Conservation (phyloP, 2,113 vertebrate genomes). For the Garra rufa region DNA sequence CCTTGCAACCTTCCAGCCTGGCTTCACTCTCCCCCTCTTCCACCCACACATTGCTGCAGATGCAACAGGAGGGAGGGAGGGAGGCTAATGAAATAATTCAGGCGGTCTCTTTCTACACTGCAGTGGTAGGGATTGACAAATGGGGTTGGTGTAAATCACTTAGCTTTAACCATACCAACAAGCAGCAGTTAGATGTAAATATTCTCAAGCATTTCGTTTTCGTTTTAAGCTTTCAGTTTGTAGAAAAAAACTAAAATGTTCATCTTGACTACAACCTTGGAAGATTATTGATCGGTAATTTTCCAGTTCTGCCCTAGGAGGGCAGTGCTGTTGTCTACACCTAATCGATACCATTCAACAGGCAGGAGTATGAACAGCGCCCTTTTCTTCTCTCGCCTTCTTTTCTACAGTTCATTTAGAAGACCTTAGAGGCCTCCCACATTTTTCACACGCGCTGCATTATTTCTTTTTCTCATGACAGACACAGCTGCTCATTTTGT, state of each 20-base stretch:
- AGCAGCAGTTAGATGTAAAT: constrained; percentile 8
- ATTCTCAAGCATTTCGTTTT: background rate
- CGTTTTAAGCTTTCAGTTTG: background rate
- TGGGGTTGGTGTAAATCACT: background rate
- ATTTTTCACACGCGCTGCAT: background rate
- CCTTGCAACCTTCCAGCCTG: constrained; percentile 11
- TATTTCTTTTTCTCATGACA: no score
- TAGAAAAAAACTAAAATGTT: background rate
- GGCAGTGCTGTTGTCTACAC: background rate
- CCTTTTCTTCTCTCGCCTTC: background rate
- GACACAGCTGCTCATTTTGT: background rate
- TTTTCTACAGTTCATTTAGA: constrained; percentile 22
- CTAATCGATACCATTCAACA: constrained; percentile 38
- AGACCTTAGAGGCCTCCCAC: background rate
- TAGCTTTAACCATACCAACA: background rate
- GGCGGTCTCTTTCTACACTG: background rate
- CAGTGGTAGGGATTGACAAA: constrained; percentile 31
- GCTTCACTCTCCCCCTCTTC: background rate
- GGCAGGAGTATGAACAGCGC: constrained; percentile 19
- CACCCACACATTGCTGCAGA: constrained; percentile 45
- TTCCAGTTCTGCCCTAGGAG: constrained; percentile 3
- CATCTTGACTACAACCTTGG: background rate
- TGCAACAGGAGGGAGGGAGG: constrained; percentile 35
- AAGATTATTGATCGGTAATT: constrained; percentile 26
- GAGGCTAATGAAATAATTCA: constrained; percentile 39